Percentiles rank a stretch among this genome's conserved stretches.
phyloP scores from a whole-genome alignment of 2,113 vertebrate genomes.

The Macrotis lagotis region DNA sequence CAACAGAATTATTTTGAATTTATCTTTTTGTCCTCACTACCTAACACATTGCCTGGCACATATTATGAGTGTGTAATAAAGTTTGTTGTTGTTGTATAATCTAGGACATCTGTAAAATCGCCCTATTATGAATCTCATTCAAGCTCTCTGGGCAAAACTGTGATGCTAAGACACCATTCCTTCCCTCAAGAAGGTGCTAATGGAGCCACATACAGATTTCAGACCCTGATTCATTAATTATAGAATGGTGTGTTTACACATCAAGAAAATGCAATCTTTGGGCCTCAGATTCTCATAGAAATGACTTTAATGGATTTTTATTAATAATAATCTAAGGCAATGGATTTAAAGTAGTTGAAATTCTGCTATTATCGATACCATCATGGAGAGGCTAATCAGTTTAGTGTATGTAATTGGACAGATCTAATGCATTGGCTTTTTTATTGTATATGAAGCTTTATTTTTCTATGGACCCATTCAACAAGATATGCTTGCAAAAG shows the following conservation, averaged over 20 bases:
- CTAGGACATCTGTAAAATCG: background rate
- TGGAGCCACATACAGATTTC: background rate
- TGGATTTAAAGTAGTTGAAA: background rate
- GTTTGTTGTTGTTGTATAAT: background rate
- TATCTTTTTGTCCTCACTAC: background rate
- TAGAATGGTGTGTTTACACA: background rate
- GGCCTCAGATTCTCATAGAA: background rate
- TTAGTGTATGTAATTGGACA: background rate
- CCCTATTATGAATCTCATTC: background rate
- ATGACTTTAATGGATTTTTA: background rate
- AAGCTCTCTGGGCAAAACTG: background rate
- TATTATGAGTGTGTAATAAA: background rate
- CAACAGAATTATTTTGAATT: background rate
- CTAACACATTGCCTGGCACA: background rate
- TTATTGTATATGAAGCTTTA: slow-evolving; percentile 31
- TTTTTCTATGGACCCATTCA: background rate
- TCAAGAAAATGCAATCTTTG: background rate
- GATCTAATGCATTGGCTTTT: slow-evolving; percentile 48
- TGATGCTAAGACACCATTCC: background rate
- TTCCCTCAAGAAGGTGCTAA: background rate
- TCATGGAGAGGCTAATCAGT: background rate
- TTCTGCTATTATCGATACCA: background rate
- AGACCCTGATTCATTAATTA: slow-evolving; percentile 23
- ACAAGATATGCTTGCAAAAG: background rate
- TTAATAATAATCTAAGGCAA: slow-evolving; percentile 12